Base-by-base conservation (phyloP, 2,113 vertebrate genomes). In the Oncorhynchus mykiss region DNA sequence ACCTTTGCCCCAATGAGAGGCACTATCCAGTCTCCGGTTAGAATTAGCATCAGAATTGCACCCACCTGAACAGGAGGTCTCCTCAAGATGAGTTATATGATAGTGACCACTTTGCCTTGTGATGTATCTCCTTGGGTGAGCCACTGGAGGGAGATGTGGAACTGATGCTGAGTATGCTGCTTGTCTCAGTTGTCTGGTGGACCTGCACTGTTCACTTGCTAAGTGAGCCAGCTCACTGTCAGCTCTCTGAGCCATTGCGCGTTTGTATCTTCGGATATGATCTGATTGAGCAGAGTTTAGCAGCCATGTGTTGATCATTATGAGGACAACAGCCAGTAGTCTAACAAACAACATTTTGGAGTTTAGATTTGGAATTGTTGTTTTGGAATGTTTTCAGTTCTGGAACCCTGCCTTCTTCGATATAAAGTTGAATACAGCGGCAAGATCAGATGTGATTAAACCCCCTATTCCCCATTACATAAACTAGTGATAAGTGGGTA, bases 121-220 rank as follows among this genome's bases (percentile, higher is more conserved):
- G 12, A 85, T 86, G 86, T 87, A 84, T 27, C 85, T 86, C 71
- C 84, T 90, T 62, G 91, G 81, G 39, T 87, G 89, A 54, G 88
- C 92, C 91, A 91, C 94, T 80, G 92, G 92, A 77, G 88, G 94
- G 88, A 91, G 95, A 67, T 93, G 91, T 83, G 91, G 91, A 20
- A 89, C 87, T 39, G 84, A 85, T 69, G 67, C 20, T 71, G 87
- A 83, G 25, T 91, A 87, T 67, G 86, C 16, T 54, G 51, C 82
- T 78, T 88, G 91, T 79, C 22, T 83, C 45, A 57, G 86, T 80
- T 83, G 89, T 59, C 80, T 86, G 64, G 85, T 87, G 57, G 93
- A 88, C 87, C 94, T 92, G 73, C 96, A 98, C 31, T 80, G 92
- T 70, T 96, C 91, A 84, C 91, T 88, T 81, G 90, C 83, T 25